Conservation (phyloP, 2,888 invertebrate genomes). For the Heterodera filipjevi region DNA sequence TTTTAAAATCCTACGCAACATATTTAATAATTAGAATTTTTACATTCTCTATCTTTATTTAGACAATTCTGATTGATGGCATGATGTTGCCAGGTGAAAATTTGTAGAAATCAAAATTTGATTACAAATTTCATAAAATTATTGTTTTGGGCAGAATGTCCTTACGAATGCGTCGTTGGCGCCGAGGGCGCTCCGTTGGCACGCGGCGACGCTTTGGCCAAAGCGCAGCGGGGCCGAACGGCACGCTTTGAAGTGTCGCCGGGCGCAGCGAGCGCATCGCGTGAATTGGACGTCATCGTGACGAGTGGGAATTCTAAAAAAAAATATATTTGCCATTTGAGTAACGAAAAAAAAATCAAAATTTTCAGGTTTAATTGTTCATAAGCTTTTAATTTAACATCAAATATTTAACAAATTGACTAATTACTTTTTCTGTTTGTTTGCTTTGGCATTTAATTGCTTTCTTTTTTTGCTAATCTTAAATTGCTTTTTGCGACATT, state of each 20-base stretch:
- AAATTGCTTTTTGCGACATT: conserved; percentile 23
- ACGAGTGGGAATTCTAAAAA: conserved; percentile 50
- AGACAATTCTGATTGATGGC: conserved; percentile 79
- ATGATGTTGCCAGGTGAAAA: conserved; percentile 72
- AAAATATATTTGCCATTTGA: background rate
- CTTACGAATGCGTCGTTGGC: conserved; percentile 61
- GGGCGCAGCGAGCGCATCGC: conserved; percentile 44
- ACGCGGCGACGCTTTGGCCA: conserved; percentile 59
- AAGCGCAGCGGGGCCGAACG: conserved; percentile 57
- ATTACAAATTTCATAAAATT: background rate
- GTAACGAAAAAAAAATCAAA: background rate
- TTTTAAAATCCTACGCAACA: too few relatives aligned
- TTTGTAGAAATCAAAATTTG: background rate
- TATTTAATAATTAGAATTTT: too few relatives aligned
- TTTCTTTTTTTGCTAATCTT: conserved; percentile 28
- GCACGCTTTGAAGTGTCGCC: conserved; percentile 64
- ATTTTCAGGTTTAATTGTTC: background rate
- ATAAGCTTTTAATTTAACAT: too few relatives aligned
- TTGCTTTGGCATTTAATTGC: background rate
- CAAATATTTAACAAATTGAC: background rate
- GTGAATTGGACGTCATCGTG: conserved; percentile 64
- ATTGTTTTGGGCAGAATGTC: conserved; percentile 55
- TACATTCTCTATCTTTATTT: background rate
- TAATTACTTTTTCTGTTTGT: background rate
- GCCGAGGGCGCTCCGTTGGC: conserved; percentile 58